Evolutionary conservation across 2,888 invertebrate genomes (phyloP).

Genomic region (Muschampia plurimacula): DNA sequence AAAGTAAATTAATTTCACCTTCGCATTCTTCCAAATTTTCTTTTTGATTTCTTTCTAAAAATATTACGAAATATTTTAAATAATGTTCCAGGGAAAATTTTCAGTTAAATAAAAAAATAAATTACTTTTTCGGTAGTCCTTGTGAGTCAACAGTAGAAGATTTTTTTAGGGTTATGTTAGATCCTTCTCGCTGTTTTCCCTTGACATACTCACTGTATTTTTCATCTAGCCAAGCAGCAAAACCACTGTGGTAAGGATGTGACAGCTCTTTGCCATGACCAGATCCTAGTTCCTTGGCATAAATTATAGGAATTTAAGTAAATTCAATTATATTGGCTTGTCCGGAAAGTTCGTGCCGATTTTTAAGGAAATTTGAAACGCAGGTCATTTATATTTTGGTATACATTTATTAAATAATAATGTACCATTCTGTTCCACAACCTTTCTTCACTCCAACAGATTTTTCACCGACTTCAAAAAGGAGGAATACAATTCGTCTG

Average conservation of each 20-base stretch:
- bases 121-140: constrained; percentile 40
- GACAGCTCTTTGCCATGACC: constrained; percentile 31
- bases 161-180: constrained; percentile 44
- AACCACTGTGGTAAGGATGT: constrained; percentile 48
- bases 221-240: constrained; percentile 72
- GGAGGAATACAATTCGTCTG: too few species aligned
- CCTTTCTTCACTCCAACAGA: too few species aligned
- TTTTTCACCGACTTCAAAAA: too few species aligned
- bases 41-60: constrained; percentile 31
- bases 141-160: constrained; percentile 43
- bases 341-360: too few species aligned
- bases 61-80: not conserved
- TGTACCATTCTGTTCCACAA: too few species aligned
- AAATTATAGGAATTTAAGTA: not conserved
- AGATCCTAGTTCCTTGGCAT: constrained; percentile 42
- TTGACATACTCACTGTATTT: constrained; percentile 68
- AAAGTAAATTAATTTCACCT: constrained; percentile 48
- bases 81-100: not conserved
- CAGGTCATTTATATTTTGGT: too few species aligned
- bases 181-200: constrained; percentile 45
- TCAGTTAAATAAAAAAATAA: constrained; percentile 6
- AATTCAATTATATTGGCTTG: not conserved
- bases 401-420: too few species aligned
- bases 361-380: too few species aligned
- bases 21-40: constrained; percentile 51